Percentiles rank a stretch among this genome's conserved stretches.
phyloP scores from a whole-genome alignment of 2,888 invertebrate species.

The Drosophila suboccidentalis region DNA sequence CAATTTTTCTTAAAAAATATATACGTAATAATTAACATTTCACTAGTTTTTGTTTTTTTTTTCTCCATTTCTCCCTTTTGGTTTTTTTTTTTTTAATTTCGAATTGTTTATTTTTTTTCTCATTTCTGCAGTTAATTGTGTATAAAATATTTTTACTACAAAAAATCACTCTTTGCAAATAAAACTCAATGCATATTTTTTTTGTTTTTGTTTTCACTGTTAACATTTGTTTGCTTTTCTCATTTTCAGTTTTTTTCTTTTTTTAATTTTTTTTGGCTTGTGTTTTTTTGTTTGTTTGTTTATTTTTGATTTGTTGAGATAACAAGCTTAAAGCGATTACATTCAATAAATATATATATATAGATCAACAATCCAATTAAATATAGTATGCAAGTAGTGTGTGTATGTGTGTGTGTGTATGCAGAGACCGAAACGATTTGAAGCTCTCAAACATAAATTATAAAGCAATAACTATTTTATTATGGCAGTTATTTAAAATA shows the following conservation, averaged over 20 bases:
- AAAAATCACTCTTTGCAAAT: constrained; percentile 82
- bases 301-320: constrained; percentile 45
- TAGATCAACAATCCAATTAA: constrained; percentile 47
- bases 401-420: neutral
- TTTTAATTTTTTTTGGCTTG: constrained; percentile 6
- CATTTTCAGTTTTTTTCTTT: constrained; percentile 13
- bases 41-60: constrained; percentile 46
- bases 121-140: constrained; percentile 55
- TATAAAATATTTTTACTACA: constrained; percentile 81
- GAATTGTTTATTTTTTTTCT: constrained; percentile 8
- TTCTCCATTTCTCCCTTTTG: constrained; percentile 1
- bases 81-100: constrained; percentile 2
- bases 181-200: constrained; percentile 72
- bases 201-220: constrained; percentile 53
- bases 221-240: constrained; percentile 65
- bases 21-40: constrained; percentile 82
- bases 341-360: constrained; percentile 37
- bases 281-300: constrained; percentile 19
- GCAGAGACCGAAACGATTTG: too few species aligned
- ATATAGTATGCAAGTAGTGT: constrained; percentile 12
- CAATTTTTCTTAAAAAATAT: constrained; percentile 83
- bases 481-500: too few species aligned
- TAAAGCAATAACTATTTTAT: too few species aligned
- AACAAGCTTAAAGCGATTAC: constrained; percentile 63
- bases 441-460: too few species aligned